Evolutionary conservation across 2,113 vertebrate species (phyloP).

Genomic region (Vidua macroura): DNA sequence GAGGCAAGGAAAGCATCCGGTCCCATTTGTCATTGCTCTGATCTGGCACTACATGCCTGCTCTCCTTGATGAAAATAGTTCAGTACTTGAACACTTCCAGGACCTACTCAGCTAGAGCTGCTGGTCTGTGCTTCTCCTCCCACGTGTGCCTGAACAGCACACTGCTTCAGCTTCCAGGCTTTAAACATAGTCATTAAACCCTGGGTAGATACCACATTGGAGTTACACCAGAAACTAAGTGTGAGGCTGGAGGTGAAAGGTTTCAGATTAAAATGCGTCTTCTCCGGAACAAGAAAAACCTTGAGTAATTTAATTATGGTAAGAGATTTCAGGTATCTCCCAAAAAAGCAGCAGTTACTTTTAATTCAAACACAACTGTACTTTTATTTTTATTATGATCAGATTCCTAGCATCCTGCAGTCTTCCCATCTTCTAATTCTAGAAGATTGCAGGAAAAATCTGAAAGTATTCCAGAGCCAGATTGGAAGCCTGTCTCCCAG

Average conservation of each 20-base stretch:
- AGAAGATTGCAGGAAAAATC: not conserved
- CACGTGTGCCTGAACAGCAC: fast-evolving
- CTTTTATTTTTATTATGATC: not conserved
- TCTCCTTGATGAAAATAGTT: slow-evolving; percentile 2
- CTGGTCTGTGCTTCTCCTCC: not conserved
- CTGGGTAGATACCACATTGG: fast-evolving
- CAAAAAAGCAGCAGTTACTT: not conserved
- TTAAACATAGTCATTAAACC: not conserved
- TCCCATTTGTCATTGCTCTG: not conserved
- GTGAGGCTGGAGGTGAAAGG: not conserved
- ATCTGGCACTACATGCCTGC: not conserved
- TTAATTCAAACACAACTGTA: not conserved
- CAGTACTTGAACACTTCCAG: not conserved
- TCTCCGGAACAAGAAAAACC: not conserved
- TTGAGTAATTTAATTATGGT: not conserved
- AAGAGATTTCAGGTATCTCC: not conserved
- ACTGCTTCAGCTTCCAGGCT: not conserved
- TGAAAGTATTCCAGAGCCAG: not conserved
- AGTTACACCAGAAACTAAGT: not conserved
- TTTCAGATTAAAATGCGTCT: not conserved
- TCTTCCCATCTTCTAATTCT: not conserved
- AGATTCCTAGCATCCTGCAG: not conserved
- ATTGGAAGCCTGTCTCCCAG: not conserved
- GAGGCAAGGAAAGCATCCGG: not conserved
- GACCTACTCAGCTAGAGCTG: not conserved